A percentile compares a stretch with the other conserved stretches of the same genome.
Conservation (phyloP, 2,797 vertebrate species). For the Melanogrammus aeglefinus region DNA sequence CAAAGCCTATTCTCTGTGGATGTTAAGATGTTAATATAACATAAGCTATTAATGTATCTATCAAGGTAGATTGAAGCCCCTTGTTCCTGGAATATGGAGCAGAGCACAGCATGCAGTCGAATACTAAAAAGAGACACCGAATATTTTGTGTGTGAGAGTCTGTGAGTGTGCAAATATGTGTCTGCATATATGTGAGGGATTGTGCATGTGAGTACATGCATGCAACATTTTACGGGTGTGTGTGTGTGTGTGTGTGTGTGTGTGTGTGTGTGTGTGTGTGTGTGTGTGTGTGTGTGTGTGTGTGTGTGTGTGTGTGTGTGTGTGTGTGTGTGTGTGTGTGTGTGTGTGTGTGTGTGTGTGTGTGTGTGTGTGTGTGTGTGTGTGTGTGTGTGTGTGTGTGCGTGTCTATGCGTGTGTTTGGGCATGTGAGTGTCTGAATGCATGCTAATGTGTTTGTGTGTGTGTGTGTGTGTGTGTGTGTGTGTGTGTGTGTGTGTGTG, state of each 20-base stretch:
- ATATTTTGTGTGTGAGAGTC: neutral
- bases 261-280: neutral
- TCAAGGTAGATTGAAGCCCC: conserved; percentile 25
- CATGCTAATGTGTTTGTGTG: no score
- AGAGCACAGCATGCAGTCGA: conserved; percentile 48
- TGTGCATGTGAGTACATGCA: neutral
- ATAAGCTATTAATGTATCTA: neutral
- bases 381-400: no score
- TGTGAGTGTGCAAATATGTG: neutral
- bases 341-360: no score
- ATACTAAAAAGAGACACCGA: conserved; percentile 20
- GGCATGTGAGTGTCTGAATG: no score
- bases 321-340: no score
- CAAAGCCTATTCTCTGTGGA: neutral
- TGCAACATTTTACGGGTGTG: no score
- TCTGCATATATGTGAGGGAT: neutral
- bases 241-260: neutral
- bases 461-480: no score
- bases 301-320: no score
- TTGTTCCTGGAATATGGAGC: conserved; percentile 47
- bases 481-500: no score
- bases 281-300: neutral
- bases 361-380: no score
- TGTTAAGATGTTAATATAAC: neutral
- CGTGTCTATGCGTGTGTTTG: no score